Evolutionary conservation across 2,797 vertebrate genomes (phyloP).

Genomic region (Labeo calbasu): DNA sequence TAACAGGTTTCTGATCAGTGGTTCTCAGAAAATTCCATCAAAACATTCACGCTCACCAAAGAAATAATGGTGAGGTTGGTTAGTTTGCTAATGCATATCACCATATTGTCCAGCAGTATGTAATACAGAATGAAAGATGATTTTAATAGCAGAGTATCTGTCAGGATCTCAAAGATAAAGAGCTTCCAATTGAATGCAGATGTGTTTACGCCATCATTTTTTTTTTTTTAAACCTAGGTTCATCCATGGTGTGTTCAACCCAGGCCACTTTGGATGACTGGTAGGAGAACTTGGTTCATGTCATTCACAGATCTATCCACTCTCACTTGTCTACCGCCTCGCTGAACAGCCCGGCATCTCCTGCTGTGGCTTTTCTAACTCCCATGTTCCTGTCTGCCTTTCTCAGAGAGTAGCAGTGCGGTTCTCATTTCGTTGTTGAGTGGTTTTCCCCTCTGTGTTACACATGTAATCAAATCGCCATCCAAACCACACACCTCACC

Average conservation of each 20-base stretch:
- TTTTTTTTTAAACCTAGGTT: conserved; percentile 38
- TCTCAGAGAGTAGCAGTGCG: conserved; percentile 55
- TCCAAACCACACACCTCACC: conserved; percentile 68
- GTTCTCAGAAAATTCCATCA: conserved; percentile 37
- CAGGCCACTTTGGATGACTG: conserved; percentile 7
- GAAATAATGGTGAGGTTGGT: conserved; percentile 29
- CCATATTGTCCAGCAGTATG: conserved; percentile 32
- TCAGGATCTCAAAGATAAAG: conserved; percentile 56
- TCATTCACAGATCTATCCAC: conserved; percentile 27
- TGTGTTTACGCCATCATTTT: conserved; percentile 53
- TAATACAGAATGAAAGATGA: conserved; percentile 49
- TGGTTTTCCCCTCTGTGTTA: conserved; percentile 63
- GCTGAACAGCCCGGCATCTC: conserved; percentile 30
- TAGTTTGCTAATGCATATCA: conserved; percentile 33
- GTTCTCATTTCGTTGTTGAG: conserved; percentile 56
- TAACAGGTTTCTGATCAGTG: conserved; percentile 35
- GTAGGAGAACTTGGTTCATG: conserved; percentile 25
- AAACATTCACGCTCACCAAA: conserved; percentile 39
- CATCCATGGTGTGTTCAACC: conserved; percentile 29
- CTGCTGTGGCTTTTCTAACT: conserved; percentile 42
- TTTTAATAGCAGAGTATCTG: conserved; percentile 55
- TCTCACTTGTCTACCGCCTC: conserved; percentile 9
- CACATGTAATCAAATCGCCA: conserved; percentile 68
- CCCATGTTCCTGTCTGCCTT: conserved; percentile 43
- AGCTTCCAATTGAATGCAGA: conserved; percentile 58